These are phyloP conservation scores for Aphyosemion australe DNA, from an alignment of 2,113 vertebrate species.

Conservation along the genomic window DNA sequence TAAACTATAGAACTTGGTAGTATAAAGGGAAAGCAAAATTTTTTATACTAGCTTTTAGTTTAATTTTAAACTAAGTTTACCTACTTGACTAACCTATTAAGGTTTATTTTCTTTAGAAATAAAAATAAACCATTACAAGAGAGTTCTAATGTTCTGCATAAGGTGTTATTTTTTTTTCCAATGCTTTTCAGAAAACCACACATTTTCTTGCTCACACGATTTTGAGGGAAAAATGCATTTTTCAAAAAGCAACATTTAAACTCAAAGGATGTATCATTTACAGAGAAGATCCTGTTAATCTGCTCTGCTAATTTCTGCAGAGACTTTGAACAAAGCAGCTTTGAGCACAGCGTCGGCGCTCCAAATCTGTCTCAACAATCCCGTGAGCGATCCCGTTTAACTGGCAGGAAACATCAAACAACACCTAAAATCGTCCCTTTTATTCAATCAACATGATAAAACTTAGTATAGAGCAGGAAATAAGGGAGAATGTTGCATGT, in stretches of 20 bases:
- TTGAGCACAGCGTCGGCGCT: not conserved
- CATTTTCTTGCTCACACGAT: not conserved
- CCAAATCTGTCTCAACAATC: not conserved
- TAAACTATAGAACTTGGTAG: no score
- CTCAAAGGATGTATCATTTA: not conserved
- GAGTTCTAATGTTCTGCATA: no score
- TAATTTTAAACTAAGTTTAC: no score
- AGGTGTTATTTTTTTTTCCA: not conserved
- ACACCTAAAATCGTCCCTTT: not conserved
- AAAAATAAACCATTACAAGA: no score
- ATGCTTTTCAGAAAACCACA: not conserved
- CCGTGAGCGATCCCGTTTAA: not conserved
- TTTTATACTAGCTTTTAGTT: no score
- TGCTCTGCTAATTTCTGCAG: not conserved
- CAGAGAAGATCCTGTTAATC: not conserved
- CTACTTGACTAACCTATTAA: no score
- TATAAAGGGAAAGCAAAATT: no score
- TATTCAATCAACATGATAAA: not conserved
- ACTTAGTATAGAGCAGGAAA: not conserved
- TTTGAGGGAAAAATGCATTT: not conserved
- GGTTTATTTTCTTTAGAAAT: no score
- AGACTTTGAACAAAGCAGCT: not conserved
- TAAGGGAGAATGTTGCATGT: not conserved
- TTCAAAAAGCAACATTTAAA: not conserved
- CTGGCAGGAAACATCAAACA: not conserved